A percentile compares a stretch with the other conserved stretches of the same genome.
phyloP scores from a whole-genome alignment of 2,797 vertebrate species.

The Ataeniobius toweri region DNA sequence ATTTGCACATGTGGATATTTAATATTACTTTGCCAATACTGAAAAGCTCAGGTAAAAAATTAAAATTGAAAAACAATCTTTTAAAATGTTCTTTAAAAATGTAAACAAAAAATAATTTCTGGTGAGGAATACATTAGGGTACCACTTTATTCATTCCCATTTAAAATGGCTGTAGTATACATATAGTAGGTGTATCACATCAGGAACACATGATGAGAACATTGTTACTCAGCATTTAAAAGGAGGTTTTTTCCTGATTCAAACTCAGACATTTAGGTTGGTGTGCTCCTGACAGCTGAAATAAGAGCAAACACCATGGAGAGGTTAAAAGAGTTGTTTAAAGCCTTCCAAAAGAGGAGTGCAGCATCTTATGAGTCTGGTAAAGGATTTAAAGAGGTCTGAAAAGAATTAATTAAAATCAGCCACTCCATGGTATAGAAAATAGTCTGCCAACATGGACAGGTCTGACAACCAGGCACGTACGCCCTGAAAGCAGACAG shows the following conservation, averaged over 20 bases:
- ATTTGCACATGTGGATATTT: too few relatives aligned
- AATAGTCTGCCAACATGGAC: not conserved
- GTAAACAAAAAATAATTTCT: too few relatives aligned
- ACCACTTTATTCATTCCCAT: not conserved
- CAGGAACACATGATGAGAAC: not conserved
- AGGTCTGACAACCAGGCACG: not conserved
- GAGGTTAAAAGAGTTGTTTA: not conserved
- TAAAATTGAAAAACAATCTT: too few relatives aligned
- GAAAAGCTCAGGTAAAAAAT: too few relatives aligned
- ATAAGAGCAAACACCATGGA: not conserved
- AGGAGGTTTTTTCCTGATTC: not conserved
- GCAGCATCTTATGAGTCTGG: not conserved
- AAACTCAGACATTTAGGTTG: not conserved
- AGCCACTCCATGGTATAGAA: not conserved
- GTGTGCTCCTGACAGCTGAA: not conserved
- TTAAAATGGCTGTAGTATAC: not conserved
- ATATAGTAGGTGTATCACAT: not conserved
- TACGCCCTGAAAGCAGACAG: not conserved
- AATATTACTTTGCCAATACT: too few relatives aligned
- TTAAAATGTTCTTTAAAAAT: too few relatives aligned
- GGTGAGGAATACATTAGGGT: not conserved
- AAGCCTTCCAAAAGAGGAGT: not conserved
- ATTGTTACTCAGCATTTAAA: not conserved
- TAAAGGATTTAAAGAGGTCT: not conserved
- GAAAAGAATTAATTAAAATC: not conserved